phyloP scores from a whole-genome alignment of 35 echinoderm and acorn worm genomes.

The Strongylocentrotus purpuratus region DNA sequence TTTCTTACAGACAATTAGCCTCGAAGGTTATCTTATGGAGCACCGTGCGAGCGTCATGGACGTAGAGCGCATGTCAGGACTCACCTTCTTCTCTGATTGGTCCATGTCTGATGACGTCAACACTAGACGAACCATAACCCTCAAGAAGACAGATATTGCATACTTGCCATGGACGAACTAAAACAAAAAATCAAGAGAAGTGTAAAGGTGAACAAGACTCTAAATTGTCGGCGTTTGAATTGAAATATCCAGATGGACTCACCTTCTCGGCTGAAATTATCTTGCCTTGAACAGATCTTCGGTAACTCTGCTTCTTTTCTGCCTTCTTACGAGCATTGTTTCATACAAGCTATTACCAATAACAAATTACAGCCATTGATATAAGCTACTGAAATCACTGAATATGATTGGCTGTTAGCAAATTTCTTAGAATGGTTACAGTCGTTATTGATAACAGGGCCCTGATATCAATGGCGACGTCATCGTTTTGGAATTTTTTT shows the following conservation, averaged over 20 bases:
- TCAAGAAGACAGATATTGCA: not conserved
- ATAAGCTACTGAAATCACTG: too few species aligned
- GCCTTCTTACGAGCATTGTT: not conserved
- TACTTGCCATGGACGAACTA: not conserved
- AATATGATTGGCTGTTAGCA: too few species aligned
- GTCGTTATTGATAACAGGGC: too few species aligned
- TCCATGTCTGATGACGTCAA: not conserved
- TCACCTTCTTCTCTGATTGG: not conserved
- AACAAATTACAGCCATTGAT: too few species aligned
- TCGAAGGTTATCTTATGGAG: not conserved
- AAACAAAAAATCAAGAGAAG: not conserved
- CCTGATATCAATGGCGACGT: not conserved
- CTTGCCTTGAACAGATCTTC: not conserved
- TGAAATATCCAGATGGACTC: not conserved
- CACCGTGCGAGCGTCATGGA: constrained; percentile 3
- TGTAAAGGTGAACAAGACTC: not conserved
- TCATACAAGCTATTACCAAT: too few species aligned
- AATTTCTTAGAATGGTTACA: too few species aligned
- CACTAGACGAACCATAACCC: not conserved
- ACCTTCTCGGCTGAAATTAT: not conserved
- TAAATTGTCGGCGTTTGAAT: not conserved
- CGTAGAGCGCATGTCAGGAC: constrained; percentile 1
- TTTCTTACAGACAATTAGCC: not conserved
- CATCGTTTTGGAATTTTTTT: not conserved
- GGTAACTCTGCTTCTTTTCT: not conserved